Evolutionary conservation across 1,140 invertebrate genomes (phyloP).

Genomic region (Venturia canescens): DNA sequence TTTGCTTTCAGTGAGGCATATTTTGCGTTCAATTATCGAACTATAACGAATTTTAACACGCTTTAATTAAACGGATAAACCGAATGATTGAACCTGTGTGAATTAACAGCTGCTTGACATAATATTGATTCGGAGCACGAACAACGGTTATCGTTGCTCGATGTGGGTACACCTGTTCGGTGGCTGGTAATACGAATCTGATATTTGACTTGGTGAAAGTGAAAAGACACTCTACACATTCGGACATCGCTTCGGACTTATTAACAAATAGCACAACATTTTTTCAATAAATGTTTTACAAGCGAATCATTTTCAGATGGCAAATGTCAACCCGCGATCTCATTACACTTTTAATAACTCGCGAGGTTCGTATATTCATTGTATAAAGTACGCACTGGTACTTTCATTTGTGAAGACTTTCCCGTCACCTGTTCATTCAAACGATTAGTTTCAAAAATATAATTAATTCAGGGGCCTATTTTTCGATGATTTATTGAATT

Average conservation of each 20-base stretch:
- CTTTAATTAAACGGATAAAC: neutral
- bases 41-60: neutral
- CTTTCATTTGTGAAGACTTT: neutral
- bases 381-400: neutral
- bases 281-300: neutral
- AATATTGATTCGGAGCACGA: slow-evolving; percentile 9
- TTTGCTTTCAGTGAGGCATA: no score
- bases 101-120: neutral
- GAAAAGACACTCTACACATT: neutral
- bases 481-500: no score
- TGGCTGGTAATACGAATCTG: slow-evolving; percentile 3
- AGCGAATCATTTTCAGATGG: neutral
- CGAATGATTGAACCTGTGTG: slow-evolving; percentile 9
- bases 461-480: neutral
- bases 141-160: neutral
- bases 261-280: slow-evolving; percentile 8
- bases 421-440: neutral
- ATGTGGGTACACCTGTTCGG: slow-evolving; percentile 7
- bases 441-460: neutral
- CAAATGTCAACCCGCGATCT: neutral
- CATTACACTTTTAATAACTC: neutral
- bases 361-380: neutral
- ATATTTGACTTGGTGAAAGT: neutral
- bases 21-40: neutral
- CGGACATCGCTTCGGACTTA: neutral